phyloP scores from a whole-genome alignment of 2,113 vertebrate genomes.

The Sander lucioperca region DNA sequence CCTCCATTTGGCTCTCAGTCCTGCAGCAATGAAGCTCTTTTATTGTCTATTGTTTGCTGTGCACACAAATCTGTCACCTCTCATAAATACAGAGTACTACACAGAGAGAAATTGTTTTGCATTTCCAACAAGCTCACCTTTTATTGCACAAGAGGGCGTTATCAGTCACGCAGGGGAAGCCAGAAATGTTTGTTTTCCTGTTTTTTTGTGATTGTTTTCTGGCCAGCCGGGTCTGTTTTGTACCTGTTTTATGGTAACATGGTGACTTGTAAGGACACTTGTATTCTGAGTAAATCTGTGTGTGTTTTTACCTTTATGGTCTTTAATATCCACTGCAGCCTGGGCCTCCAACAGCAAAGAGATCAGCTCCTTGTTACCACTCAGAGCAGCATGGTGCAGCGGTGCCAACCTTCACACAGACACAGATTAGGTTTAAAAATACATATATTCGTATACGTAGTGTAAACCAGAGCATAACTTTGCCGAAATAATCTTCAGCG shows the following conservation, averaged over 20 bases:
- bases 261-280: background rate
- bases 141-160: constrained; percentile 47
- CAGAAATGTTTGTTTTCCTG: constrained; percentile 44
- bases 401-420: constrained; percentile 90
- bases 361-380: constrained; percentile 96
- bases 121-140: constrained; percentile 36
- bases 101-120: constrained; percentile 14
- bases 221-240: constrained; percentile 9
- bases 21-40: constrained; percentile 29
- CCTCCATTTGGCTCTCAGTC: constrained; percentile 58
- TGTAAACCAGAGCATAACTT: constrained; percentile 69
- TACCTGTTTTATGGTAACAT: background rate
- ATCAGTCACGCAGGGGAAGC: constrained; percentile 18
- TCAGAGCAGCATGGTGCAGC: constrained; percentile 95
- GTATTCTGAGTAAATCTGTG: background rate
- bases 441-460: constrained; percentile 56
- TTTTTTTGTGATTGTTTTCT: constrained; percentile 7
- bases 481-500: constrained; percentile 68
- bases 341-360: constrained; percentile 94
- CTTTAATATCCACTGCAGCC: constrained; percentile 96
- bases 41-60: constrained; percentile 58
- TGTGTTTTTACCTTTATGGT: constrained; percentile 90
- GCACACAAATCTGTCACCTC: constrained; percentile 65
- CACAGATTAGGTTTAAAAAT: constrained; percentile 65
- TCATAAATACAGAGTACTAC: constrained; percentile 19